A percentile compares a stretch with the other conserved stretches of the same genome.
Evolutionary conservation across 2,113 vertebrate species (phyloP).

Genomic region (Pelusios castaneus): DNA sequence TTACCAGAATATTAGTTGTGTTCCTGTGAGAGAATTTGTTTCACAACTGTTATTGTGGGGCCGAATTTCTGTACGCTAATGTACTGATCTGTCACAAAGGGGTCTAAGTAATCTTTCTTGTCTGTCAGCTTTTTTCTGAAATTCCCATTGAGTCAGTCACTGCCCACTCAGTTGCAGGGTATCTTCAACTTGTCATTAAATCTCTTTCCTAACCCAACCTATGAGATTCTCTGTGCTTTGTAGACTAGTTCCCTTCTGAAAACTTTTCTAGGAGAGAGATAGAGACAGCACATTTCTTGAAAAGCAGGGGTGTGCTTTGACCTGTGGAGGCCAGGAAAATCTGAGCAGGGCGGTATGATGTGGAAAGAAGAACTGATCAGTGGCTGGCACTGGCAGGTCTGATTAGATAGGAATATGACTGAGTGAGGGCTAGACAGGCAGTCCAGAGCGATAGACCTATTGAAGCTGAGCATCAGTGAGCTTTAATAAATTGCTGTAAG

Average conservation of each 20-base stretch:
- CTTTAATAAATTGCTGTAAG: background rate
- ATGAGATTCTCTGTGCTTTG: background rate
- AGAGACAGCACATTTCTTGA: background rate
- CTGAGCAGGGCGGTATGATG: rapidly evolving
- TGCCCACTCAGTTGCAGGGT: background rate
- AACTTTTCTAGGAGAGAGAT: too few species aligned
- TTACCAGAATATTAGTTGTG: too few species aligned
- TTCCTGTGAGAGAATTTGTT: background rate
- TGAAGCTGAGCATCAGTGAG: background rate
- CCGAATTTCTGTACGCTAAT: background rate
- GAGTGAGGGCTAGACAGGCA: background rate
- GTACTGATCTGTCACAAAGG: background rate
- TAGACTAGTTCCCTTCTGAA: background rate
- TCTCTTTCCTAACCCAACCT: background rate
- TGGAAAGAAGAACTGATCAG: background rate
- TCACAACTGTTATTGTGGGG: rapidly evolving
- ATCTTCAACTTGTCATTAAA: background rate
- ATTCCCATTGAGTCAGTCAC: background rate
- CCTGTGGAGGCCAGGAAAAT: background rate
- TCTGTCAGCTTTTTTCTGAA: background rate
- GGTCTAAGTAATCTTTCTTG: background rate
- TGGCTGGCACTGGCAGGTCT: background rate
- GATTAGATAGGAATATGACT: background rate
- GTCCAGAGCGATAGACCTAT: background rate
- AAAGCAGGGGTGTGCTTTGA: background rate